Evolutionary conservation across 1,140 invertebrate species (phyloP), one percentile per base, ranked within the genome.

Genomic region (Hylyphantes graminicola): DNA sequence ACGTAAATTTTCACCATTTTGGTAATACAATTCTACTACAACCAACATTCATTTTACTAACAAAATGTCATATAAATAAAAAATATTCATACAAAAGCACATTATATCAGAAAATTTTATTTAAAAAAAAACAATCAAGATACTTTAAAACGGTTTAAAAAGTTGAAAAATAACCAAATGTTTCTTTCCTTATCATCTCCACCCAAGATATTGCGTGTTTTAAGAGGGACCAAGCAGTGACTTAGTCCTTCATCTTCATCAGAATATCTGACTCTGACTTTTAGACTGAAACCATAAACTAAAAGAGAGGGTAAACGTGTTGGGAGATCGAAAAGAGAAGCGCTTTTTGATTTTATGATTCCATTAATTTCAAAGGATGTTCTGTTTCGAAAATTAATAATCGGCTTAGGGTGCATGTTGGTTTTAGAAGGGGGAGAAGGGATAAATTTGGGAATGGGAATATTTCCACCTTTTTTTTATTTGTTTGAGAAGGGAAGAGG

Each of bases 211-310:
- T 35, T 70, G 68, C 68, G 68, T 70, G 65, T 35, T 51, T 15
- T 21, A n/a, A n/a, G 50, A 17, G 10, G n/a, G 19, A 15, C 67
- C 51, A 48, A 70, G 19, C 68, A 70, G n/a, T 15, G n/a, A 53
- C 10, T 17, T 19, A 35, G 51, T 75, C 73, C 21, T 75, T 63
- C 74, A 63, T 76, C 74, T 63, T 76, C 74, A 76, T 76, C 74
- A 76, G 59, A 59, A 76, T 76, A 64, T 76, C 59, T 76, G 50
- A 70, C n/a, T 70, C 68, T 51, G 50, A 70, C 68, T 70, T 76
- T 63, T 55, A 61, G 74, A 64, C 59, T 76, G 74, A 61, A 75
- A 35, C 35, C 35, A 35, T 35, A 35, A 35, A 35, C 35, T 35
- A 35, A 35, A 35, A 35, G 35, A 35, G 35, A 35, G 35, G 35